Conservation (phyloP, 2,888 invertebrate genomes). For the Diloba caeruleocephala region DNA sequence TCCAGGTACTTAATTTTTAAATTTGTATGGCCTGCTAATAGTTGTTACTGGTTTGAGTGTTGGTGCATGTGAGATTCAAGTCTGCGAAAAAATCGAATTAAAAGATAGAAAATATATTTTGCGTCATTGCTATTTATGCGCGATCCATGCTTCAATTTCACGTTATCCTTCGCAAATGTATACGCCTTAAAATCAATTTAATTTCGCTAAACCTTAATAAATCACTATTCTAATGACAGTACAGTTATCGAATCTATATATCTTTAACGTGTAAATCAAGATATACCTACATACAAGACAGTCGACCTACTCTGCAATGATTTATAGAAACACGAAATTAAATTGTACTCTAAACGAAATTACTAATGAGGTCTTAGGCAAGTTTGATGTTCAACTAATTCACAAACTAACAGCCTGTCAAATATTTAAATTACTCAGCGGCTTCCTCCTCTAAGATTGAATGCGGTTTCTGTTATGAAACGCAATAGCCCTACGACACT, state of each 20-base stretch:
- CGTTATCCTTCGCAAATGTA: conserved; percentile 5
- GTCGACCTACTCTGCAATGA: conserved; percentile 8
- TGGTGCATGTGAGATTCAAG: too few species aligned
- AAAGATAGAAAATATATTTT: too few species aligned
- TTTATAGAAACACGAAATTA: conserved; percentile 25
- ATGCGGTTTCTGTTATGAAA: conserved; percentile 78
- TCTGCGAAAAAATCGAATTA: too few species aligned
- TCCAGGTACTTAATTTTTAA: too few species aligned
- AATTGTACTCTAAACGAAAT: conserved; percentile 38
- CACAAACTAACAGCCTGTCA: conserved; percentile 70
- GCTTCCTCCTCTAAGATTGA: conserved; percentile 82
- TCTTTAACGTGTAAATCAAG: conserved; percentile 17
- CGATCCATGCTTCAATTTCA: conserved; percentile 6
- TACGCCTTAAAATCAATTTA: conserved; percentile 24
- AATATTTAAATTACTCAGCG: conserved; percentile 80
- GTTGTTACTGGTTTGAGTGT: too few species aligned
- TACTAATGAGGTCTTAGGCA: conserved; percentile 50
- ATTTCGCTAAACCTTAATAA: conserved; percentile 17
- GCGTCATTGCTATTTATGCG: conserved; percentile 1
- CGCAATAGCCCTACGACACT: conserved; percentile 61
- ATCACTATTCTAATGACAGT: conserved; percentile 17
- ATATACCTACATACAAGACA: not conserved
- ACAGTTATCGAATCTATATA: not conserved
- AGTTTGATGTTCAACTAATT: conserved; percentile 59
- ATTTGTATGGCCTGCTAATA: too few species aligned